A percentile compares a stretch with the other conserved stretches of the same genome.
phyloP scores from a whole-genome alignment of 2,113 vertebrate species.

The Leuciscus idus region DNA sequence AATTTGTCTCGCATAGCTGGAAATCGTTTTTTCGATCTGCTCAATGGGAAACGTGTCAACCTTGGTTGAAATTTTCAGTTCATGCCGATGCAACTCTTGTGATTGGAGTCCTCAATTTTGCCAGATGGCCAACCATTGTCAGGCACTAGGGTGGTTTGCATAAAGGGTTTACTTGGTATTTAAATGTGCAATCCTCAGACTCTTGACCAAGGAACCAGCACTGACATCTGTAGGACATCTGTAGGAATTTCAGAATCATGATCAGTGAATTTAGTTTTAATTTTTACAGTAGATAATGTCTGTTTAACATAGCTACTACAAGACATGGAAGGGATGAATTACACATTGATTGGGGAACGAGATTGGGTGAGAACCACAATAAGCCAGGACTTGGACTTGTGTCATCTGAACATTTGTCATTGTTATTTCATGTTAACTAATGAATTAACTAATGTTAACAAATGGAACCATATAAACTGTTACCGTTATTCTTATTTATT shows the following conservation, averaged over 20 bases:
- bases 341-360: not conserved
- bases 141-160: not conserved
- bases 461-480: too few relatives aligned
- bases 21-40: constrained; percentile 72
- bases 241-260: not conserved
- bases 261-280: not conserved
- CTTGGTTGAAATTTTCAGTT: constrained; percentile 56
- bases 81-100: not conserved
- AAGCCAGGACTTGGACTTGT: not conserved
- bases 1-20: constrained; percentile 76
- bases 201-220: not conserved
- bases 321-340: not conserved
- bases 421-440: too few relatives aligned
- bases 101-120: constrained; percentile 15
- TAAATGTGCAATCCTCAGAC: not conserved
- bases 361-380: not conserved
- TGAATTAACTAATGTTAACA: too few relatives aligned
- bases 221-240: not conserved
- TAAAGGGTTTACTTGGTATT: not conserved
- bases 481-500: too few relatives aligned
- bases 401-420: not conserved
- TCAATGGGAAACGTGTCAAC: constrained; percentile 59
- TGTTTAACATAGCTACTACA: not conserved
- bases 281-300: not conserved
- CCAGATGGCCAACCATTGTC: constrained; percentile 22